Conservation (phyloP, 2,113 vertebrate species). For the Callipepla californica region DNA sequence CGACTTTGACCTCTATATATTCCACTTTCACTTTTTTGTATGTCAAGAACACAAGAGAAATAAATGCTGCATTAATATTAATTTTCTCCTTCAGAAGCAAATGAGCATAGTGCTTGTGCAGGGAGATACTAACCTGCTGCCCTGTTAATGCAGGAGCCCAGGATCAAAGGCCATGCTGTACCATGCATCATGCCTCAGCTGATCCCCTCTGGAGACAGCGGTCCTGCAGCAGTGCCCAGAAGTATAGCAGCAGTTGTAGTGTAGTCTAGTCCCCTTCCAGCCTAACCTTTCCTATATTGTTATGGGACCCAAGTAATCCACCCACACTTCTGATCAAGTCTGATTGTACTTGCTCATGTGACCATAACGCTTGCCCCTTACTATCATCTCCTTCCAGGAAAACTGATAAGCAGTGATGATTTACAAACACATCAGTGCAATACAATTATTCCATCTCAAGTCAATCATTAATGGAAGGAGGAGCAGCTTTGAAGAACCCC, state of each 20-base stretch:
- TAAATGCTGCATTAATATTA: slow-evolving; percentile 27
- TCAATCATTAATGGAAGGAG: not conserved
- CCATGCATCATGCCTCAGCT: not conserved
- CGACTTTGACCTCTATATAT: not conserved
- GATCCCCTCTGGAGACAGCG: not conserved
- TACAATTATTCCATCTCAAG: not conserved
- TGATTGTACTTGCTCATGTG: not conserved
- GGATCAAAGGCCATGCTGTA: accelerated
- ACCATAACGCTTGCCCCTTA: not conserved
- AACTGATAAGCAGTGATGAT: not conserved
- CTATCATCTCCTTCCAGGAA: not conserved
- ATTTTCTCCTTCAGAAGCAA: not conserved
- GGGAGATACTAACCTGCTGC: not conserved
- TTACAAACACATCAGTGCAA: not conserved
- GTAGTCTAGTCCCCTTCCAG: not conserved
- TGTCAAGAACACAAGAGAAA: slow-evolving; percentile 20
- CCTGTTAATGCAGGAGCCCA: not conserved
- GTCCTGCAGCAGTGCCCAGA: not conserved
- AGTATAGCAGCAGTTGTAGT: not conserved
- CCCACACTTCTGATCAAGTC: not conserved
- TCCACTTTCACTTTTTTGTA: slow-evolving; percentile 10
- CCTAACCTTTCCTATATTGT: not conserved
- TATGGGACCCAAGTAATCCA: not conserved
- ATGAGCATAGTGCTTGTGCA: not conserved
- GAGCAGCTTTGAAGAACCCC: not conserved